Base-by-base conservation (phyloP, 2,113 vertebrate genomes). In the Macquaria ambigua region DNA sequence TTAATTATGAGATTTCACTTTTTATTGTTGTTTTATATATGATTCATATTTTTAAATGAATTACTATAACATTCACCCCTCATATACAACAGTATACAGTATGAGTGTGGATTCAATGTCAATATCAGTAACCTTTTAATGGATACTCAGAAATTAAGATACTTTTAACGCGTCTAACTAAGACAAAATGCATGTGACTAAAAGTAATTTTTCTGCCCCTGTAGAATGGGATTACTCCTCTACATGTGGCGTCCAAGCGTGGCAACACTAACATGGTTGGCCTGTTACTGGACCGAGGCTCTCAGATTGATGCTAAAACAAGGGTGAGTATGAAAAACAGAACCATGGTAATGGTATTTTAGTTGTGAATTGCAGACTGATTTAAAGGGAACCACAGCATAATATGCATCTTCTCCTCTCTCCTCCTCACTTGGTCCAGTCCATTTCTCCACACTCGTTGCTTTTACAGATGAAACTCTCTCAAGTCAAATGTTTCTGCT, bases 221-320 rank as follows among this genome's bases (percentile, higher is more conserved):
- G 10, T 85, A 99, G 98, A 99, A 99, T 39, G 98, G 98, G 48
- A 99, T 99, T 9, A 99, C 97, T 9, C 98, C 98, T 8, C 94
- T 99, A 69, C 98, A 99, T 31, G 99, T 99, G 67, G 98, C 98
- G 0, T 98, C 98, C 0, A 99, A 99, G 90, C 98, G 99, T 0
- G 98, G 98, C 62, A 99, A 99, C 0, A 97, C 98, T 52, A 99
- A 99, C 14, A 99, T 99, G 99, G 98, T 99, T 87, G 97, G 97
- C 86, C 96, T 99, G 85, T 91, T 99, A 23, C 93, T 99, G 95
- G 98, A 99, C 94, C 96, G 98, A 0, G 97, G 98, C 73, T 97
- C 97, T 78, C 97, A 99, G 95, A 99, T 99, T 5, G 99, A 99
- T 84, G 98, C 98, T 88, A 99, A 99, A 96, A 99, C 99, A 39